Conservation (phyloP, 2,888 invertebrate genomes). For the Acanthosepion lycidas region DNA sequence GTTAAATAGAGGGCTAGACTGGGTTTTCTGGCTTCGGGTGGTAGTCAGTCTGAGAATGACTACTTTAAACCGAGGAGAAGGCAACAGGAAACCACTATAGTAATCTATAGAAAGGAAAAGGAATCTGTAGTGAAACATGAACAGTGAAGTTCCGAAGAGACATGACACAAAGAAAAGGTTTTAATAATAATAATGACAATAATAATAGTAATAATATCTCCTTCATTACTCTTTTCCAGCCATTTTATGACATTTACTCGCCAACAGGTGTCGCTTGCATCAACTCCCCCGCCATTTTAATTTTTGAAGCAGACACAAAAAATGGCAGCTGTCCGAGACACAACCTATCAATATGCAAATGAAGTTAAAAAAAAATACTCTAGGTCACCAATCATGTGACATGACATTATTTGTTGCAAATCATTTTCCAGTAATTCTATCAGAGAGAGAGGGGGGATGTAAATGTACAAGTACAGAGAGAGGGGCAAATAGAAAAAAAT, state of each 20-base stretch:
- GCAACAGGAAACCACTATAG: no score
- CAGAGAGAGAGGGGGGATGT: neutral
- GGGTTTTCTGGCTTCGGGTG: no score
- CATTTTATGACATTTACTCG: neutral
- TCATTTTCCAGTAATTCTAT: neutral
- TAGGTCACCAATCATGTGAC: neutral
- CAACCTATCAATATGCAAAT: constrained; percentile 13
- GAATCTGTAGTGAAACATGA: no score
- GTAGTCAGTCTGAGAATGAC: no score
- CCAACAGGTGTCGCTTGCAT: neutral
- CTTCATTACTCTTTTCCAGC: neutral
- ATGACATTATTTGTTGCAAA: constrained; percentile 17
- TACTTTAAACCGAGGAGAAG: no score
- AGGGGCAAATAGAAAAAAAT: neutral
- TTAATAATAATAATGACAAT: neutral
- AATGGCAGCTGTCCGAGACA: neutral
- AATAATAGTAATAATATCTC: neutral
- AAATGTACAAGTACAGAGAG: neutral
- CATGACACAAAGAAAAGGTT: no score
- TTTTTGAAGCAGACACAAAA: neutral
- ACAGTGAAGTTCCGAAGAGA: no score
- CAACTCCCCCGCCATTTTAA: neutral
- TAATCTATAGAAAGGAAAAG: no score
- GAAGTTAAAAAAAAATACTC: neutral
- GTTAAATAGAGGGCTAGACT: no score